Conservation (phyloP, 2,113 vertebrate species). For the Tauraco erythrolophus region DNA sequence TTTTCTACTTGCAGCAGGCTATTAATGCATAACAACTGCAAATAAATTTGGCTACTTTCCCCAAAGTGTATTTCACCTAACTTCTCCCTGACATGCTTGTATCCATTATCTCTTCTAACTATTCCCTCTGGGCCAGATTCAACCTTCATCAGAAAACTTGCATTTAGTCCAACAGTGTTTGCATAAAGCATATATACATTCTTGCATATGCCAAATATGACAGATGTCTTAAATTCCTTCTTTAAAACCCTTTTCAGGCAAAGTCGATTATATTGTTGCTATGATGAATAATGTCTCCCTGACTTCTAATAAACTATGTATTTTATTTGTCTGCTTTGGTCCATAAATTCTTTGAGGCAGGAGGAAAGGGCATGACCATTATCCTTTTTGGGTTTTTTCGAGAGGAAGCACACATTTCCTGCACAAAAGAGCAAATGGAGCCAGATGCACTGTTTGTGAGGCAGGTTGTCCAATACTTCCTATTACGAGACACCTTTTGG, state of each 20-base stretch:
- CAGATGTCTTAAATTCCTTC: conserved; percentile 4
- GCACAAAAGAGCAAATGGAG: background rate
- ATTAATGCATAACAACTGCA: background rate
- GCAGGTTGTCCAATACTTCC: background rate
- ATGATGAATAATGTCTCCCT: background rate
- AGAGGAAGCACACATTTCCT: conserved; percentile 42
- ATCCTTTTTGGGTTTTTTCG: background rate
- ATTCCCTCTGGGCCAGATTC: background rate
- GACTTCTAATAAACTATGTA: background rate
- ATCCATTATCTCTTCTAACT: background rate
- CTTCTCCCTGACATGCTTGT: background rate
- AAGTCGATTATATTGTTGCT: background rate
- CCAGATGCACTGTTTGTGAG: background rate
- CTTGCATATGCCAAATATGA: background rate
- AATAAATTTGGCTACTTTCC: background rate
- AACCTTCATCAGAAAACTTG: background rate
- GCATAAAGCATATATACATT: background rate
- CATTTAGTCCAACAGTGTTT: background rate
- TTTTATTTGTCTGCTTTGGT: conserved; percentile 17
- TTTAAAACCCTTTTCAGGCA: background rate
- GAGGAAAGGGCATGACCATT: background rate
- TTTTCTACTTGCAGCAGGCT: background rate
- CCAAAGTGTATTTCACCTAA: background rate
- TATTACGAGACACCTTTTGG: background rate
- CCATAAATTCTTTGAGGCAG: background rate